Evolutionary conservation across 2,113 vertebrate species (phyloP).

Genomic region (Gallinago media): DNA sequence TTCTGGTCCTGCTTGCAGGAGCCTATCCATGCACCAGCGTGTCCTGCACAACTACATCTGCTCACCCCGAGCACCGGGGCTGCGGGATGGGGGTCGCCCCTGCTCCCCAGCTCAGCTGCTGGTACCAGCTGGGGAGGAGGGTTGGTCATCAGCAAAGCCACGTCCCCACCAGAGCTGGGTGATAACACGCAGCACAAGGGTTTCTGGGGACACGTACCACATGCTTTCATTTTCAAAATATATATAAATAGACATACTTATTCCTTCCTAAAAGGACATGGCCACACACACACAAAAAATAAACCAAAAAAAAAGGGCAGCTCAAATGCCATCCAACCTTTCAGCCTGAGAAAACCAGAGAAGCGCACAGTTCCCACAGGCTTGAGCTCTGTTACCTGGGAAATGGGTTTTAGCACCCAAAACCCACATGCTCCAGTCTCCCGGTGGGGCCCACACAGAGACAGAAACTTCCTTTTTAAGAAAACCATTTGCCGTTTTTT

Average conservation of each 20-base stretch:
- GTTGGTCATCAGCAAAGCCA: neutral
- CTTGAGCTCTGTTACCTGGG: constrained; percentile 40
- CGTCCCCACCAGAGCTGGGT: neutral
- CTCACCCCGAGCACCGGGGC: neutral
- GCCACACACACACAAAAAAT: neutral
- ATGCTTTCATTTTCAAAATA: constrained; percentile 59
- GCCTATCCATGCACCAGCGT: rapidly evolving
- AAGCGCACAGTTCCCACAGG: constrained; percentile 30
- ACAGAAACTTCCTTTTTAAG: constrained; percentile 62
- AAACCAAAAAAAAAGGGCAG: neutral
- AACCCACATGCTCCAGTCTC: neutral
- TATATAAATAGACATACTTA: constrained; percentile 44
- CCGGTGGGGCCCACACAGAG: constrained; percentile 6
- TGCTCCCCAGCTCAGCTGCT: neutral
- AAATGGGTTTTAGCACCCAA: constrained; percentile 35
- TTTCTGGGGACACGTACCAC: neutral
- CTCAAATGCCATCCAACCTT: constrained; percentile 23
- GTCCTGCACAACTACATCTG: rapidly evolving
- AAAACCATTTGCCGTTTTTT: neutral
- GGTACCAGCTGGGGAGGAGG: neutral
- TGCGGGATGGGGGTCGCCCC: neutral
- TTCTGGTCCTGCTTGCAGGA: neutral
- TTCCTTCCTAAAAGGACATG: constrained; percentile 33
- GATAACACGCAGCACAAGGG: neutral
- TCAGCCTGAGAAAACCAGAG: constrained; percentile 25